These are phyloP conservation scores for Apodemia hepburni DNA, from an alignment of 2,888 invertebrate species.

Conservation along the genomic window DNA sequence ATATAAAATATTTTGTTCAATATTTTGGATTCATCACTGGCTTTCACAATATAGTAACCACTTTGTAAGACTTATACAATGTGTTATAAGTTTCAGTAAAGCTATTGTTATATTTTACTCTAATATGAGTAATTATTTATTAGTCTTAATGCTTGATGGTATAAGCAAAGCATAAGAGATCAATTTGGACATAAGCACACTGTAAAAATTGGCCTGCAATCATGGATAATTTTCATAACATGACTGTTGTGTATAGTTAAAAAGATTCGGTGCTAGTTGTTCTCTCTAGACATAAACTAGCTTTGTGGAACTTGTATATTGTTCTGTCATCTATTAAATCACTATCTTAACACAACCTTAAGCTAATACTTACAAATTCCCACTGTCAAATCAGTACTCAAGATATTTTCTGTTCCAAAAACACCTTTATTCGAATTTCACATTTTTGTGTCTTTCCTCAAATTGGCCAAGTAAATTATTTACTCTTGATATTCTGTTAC, in stretches of 20 bases:
- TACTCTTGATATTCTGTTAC: too few relatives aligned
- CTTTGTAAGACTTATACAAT: too few relatives aligned
- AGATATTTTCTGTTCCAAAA: not conserved
- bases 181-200: not conserved
- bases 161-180: not conserved
- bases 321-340: not conserved
- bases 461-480: too few relatives aligned
- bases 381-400: not conserved
- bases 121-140: constrained; percentile 9
- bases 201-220: not conserved
- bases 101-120: not conserved
- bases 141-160: constrained; percentile 1
- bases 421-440: not conserved
- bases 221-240: not conserved
- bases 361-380: not conserved
- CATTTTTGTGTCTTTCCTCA: not conserved
- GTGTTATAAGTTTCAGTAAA: too few relatives aligned
- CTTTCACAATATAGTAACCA: too few relatives aligned
- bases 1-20: too few relatives aligned
- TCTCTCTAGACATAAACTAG: not conserved
- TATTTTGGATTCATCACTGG: too few relatives aligned
- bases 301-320: not conserved
- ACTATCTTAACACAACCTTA: not conserved
- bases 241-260: not conserved
- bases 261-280: not conserved